A percentile compares a stretch with the other conserved stretches of the same genome.
Conservation (phyloP, 2,888 invertebrate species). For the Apocheima hispidaria region DNA sequence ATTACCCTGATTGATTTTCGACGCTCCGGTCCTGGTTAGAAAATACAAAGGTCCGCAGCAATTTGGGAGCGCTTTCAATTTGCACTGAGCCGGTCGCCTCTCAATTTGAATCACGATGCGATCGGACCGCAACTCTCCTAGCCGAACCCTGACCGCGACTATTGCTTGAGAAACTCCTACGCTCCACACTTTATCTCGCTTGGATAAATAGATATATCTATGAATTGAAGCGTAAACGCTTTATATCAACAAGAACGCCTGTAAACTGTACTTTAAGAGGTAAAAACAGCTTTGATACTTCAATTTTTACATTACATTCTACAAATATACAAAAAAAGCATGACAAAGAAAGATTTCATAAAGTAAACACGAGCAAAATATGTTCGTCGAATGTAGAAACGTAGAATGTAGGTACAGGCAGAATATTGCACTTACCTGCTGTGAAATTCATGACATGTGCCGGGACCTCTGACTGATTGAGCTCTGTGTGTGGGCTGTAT, state of each 20-base stretch:
- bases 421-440: conserved; percentile 69
- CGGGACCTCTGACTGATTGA: conserved; percentile 75
- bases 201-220: conserved; percentile 30
- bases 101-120: conserved; percentile 73
- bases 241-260: conserved; percentile 20
- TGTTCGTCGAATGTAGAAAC: conserved; percentile 45
- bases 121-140: conserved; percentile 47
- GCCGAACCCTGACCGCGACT: conserved; percentile 39
- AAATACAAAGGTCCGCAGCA: conserved; percentile 79
- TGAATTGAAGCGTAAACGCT: conserved; percentile 10
- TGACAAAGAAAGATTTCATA: conserved; percentile 37
- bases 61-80: conserved; percentile 81
- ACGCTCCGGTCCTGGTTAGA: conserved; percentile 71
- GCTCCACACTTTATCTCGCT: conserved; percentile 33
- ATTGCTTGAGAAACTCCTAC: conserved; percentile 23
- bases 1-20: conserved; percentile 83
- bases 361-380: conserved; percentile 41
- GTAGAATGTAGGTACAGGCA: conserved; percentile 48
- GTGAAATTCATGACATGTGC: conserved; percentile 76
- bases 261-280: conserved; percentile 8
- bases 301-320: conserved; percentile 21
- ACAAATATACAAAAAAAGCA: conserved; percentile 24
- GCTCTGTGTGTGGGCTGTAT: conserved; percentile 61
- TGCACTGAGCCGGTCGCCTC: conserved; percentile 72
- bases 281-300: neutral